These are phyloP conservation scores for Oligia latruncula DNA, from an alignment of 2,888 invertebrate species.

Conservation along the genomic window DNA sequence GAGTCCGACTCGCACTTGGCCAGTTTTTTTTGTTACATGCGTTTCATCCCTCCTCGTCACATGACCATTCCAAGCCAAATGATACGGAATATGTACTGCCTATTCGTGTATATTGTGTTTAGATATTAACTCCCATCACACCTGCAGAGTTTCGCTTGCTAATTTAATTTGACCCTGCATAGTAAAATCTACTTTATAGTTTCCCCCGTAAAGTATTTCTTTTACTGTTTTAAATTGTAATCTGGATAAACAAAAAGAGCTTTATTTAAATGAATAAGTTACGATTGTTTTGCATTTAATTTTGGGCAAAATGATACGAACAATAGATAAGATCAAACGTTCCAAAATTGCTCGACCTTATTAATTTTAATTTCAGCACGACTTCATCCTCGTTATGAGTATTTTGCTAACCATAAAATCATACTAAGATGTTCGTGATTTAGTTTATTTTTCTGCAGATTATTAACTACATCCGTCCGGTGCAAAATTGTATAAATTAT, in stretches of 20 bases:
- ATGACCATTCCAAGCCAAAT: not conserved
- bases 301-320: not conserved
- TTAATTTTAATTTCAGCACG: slow-evolving; percentile 9
- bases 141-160: too few species aligned
- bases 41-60: not conserved
- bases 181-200: too few species aligned
- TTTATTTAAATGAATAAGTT: not conserved
- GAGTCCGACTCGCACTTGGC: too few species aligned
- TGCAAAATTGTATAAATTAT: slow-evolving; percentile 41
- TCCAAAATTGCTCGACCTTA: slow-evolving; percentile 15
- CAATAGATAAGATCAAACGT: not conserved
- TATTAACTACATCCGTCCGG: slow-evolving; percentile 48
- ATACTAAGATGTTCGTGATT: slow-evolving; percentile 26
- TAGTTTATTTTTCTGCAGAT: slow-evolving; percentile 37
- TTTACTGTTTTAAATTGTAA: not conserved
- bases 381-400: slow-evolving; percentile 11
- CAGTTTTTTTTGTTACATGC: too few species aligned
- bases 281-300: not conserved
- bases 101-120: too few species aligned
- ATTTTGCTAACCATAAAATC: slow-evolving; percentile 27
- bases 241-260: not conserved
- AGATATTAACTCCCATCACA: too few species aligned
- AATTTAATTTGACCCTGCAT: too few species aligned
- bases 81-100: not conserved
- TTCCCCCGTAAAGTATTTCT: too few species aligned